These are phyloP conservation scores for Tridacna gigas DNA, from an alignment of 2,888 invertebrate genomes.

Conservation along the genomic window DNA sequence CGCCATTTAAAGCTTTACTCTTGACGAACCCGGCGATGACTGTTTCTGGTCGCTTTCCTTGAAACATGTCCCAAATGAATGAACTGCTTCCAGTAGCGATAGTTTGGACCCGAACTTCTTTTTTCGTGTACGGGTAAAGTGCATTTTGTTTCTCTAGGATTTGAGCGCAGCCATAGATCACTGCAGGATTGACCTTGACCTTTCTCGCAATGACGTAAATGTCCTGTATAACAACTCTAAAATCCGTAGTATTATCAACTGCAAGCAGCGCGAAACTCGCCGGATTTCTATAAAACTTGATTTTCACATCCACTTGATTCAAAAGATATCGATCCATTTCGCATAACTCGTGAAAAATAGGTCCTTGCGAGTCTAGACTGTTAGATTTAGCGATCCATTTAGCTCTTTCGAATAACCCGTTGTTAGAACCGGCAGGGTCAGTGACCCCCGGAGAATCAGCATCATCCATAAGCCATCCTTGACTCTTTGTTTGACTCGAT, in stretches of 20 bases:
- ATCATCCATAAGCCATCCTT: conserved; percentile 51
- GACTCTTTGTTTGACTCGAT: conserved; percentile 39
- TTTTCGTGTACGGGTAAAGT: conserved; percentile 23
- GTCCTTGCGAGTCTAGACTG: conserved; percentile 49
- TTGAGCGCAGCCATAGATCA: conserved; percentile 33
- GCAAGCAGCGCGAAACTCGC: conserved; percentile 44
- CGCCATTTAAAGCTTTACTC: conserved; percentile 43
- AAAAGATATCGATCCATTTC: conserved; percentile 42
- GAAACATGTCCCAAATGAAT: conserved; percentile 55
- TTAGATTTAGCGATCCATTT: conserved; percentile 31
- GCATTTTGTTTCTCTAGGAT: conserved; percentile 36
- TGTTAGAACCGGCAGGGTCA: conserved; percentile 40
- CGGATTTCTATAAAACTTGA: conserved; percentile 37
- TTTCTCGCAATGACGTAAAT: conserved; percentile 28
- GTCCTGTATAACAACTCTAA: conserved; percentile 32
- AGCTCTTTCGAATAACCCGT: conserved; percentile 35
- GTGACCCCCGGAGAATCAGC: conserved; percentile 35
- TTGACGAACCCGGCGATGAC: conserved; percentile 45
- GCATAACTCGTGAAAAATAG: conserved; percentile 54
- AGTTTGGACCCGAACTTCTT: conserved; percentile 26
- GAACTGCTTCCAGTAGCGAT: conserved; percentile 43
- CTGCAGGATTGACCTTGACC: conserved; percentile 20
- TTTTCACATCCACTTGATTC: conserved; percentile 24
- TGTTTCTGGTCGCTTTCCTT: conserved; percentile 42
- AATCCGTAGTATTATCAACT: conserved; percentile 8